Evolutionary conservation across 2,888 invertebrate genomes (phyloP).

Genomic region (Belgica antarctica): DNA sequence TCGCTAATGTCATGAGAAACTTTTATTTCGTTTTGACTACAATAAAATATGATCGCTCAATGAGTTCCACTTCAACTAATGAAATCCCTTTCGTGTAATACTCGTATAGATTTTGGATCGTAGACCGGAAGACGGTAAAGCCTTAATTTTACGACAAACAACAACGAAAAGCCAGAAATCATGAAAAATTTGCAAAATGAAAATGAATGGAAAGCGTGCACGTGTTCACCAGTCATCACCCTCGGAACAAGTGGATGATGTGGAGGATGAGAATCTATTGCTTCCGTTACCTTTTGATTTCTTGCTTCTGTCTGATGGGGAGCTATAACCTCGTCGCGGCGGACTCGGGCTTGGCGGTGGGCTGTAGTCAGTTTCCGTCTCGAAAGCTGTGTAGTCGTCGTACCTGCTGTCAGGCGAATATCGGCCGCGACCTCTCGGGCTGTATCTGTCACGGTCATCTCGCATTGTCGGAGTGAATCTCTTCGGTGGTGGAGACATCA

Average conservation of each 20-base stretch:
- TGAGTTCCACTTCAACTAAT: too few species aligned
- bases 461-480: slow-evolving; percentile 50
- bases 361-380: slow-evolving; percentile 67
- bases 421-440: slow-evolving; percentile 52
- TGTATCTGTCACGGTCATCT: slow-evolving; percentile 53
- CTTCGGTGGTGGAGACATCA: slow-evolving; percentile 58
- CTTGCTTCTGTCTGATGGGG: slow-evolving; percentile 52
- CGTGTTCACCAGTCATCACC: background rate
- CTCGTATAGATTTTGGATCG: background rate
- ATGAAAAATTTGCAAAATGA: background rate
- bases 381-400: slow-evolving; percentile 56
- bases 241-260: background rate
- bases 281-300: slow-evolving; percentile 41
- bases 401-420: slow-evolving; percentile 60
- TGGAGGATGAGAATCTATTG: slow-evolving; percentile 27
- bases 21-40: slow-evolving; percentile 4
- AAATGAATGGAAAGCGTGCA: background rate
- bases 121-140: background rate
- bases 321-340: slow-evolving; percentile 56
- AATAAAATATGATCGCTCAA: too few species aligned
- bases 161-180: background rate
- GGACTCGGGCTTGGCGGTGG: slow-evolving; percentile 62
- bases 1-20: background rate
- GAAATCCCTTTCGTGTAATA: background rate
- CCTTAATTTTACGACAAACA: background rate